Evolutionary conservation across 1,140 invertebrate species (phyloP).

Genomic region (Reticulitermes speratus): DNA sequence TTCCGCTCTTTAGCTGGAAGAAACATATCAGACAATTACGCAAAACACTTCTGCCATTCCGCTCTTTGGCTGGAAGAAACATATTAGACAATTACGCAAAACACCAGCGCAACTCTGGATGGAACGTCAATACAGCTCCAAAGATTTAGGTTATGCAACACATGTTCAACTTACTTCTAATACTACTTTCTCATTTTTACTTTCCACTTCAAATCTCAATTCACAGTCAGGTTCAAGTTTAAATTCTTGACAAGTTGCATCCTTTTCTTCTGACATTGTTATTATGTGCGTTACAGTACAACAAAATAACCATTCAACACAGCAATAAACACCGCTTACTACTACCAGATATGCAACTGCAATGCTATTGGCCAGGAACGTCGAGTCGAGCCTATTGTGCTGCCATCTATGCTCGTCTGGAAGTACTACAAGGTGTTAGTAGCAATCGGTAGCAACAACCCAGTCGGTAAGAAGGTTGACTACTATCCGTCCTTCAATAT

Average conservation of each 20-base stretch:
- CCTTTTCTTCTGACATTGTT: slow-evolving; percentile 32
- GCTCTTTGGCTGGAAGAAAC: slow-evolving; percentile 65
- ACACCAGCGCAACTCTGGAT: slow-evolving; percentile 55
- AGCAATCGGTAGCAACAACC: too few relatives aligned
- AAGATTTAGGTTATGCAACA: not conserved
- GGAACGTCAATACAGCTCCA: not conserved
- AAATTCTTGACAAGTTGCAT: slow-evolving; percentile 63
- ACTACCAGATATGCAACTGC: too few relatives aligned
- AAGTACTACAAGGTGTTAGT: too few relatives aligned
- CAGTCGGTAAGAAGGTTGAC: too few relatives aligned
- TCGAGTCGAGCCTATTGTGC: too few relatives aligned
- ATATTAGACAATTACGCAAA: slow-evolving; percentile 47
- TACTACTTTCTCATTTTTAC: slow-evolving; percentile 79
- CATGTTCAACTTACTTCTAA: slow-evolving; percentile 64
- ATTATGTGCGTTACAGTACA: not conserved
- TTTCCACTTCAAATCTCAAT: slow-evolving; percentile 90
- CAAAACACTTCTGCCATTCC: slow-evolving; percentile 91
- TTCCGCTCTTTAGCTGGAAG: slow-evolving; percentile 75
- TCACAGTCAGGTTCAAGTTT: slow-evolving; percentile 87
- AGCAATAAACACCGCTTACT: too few relatives aligned
- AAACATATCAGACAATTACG: slow-evolving; percentile 30
- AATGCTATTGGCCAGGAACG: too few relatives aligned
- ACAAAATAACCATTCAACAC: too few relatives aligned
- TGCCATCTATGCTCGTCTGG: too few relatives aligned
- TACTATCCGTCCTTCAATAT: too few relatives aligned